phyloP scores from a whole-genome alignment of 2,797 vertebrate species.

The Sebastiscus tertius region DNA sequence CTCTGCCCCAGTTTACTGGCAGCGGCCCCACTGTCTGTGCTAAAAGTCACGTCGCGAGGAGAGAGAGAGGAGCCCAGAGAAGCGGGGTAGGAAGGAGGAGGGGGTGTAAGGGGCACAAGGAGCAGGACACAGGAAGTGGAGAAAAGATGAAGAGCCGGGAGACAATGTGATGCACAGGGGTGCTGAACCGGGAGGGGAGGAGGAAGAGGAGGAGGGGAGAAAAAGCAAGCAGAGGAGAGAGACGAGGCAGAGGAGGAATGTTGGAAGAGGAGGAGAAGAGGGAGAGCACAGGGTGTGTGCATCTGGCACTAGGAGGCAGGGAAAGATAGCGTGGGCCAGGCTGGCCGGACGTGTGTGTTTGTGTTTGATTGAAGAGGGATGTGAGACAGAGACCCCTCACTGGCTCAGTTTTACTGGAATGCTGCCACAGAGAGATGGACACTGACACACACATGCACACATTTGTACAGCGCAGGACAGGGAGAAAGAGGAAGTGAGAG shows the following conservation, averaged over 20 bases:
- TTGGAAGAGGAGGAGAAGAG: slow-evolving; percentile 64
- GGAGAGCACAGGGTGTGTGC: slow-evolving; percentile 80
- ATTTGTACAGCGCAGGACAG: slow-evolving; percentile 47
- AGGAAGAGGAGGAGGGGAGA: slow-evolving; percentile 19
- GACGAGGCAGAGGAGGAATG: slow-evolving; percentile 69
- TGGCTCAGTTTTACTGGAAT: slow-evolving; percentile 82
- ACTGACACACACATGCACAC: slow-evolving; percentile 65
- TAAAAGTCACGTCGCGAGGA: slow-evolving; percentile 84
- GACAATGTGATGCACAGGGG: slow-evolving; percentile 83
- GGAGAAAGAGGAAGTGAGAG: slow-evolving; percentile 44
- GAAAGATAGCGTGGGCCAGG: slow-evolving; percentile 85
- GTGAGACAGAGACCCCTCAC: slow-evolving; percentile 86
- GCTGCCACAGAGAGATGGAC: slow-evolving; percentile 78
- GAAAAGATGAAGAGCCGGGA: slow-evolving; percentile 82
- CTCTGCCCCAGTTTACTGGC: slow-evolving; percentile 83
- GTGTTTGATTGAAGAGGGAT: slow-evolving; percentile 89
- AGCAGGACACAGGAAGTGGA: slow-evolving; percentile 87
- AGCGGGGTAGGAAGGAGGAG: slow-evolving; percentile 70
- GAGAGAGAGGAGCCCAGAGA: slow-evolving; percentile 68
- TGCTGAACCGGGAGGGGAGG: slow-evolving; percentile 63
- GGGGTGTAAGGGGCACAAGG: slow-evolving; percentile 78
- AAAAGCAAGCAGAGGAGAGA: slow-evolving; percentile 56
- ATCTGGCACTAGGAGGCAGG: slow-evolving; percentile 85
- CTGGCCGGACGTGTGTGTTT: slow-evolving; percentile 90
- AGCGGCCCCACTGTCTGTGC: slow-evolving; percentile 82